Evolutionary conservation across 1,140 invertebrate genomes (phyloP).

Genomic region (Sarcophaga peregrina): DNA sequence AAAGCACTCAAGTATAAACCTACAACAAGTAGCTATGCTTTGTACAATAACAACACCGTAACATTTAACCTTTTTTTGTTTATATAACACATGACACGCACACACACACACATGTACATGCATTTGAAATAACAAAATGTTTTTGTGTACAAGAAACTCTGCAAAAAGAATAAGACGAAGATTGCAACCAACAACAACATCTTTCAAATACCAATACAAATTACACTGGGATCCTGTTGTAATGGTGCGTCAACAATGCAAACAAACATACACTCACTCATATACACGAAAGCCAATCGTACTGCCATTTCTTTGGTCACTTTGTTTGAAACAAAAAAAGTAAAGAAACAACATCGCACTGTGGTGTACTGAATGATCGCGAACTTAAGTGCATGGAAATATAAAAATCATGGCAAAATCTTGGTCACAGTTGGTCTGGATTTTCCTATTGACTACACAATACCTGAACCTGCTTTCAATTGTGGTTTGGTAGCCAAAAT

Average conservation of each 20-base stretch:
- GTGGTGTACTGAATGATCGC: no score
- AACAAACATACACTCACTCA: background rate
- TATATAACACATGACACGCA: slow-evolving; percentile 6
- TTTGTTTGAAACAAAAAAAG: background rate
- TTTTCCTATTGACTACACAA: no score
- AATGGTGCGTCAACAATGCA: slow-evolving; percentile 24
- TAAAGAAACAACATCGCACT: no score
- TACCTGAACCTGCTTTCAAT: no score
- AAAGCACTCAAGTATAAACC: background rate
- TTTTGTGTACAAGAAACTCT: background rate
- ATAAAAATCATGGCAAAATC: no score
- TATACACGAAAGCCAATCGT: background rate
- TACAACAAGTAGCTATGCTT: slow-evolving; percentile 8
- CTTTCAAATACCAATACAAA: slow-evolving; percentile 38
- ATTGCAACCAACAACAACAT: slow-evolving; percentile 13
- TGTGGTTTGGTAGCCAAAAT: no score
- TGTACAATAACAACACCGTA: background rate
- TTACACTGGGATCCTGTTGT: slow-evolving; percentile 22
- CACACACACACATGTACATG: background rate
- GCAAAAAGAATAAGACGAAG: background rate
- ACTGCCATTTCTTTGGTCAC: background rate
- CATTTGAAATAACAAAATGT: background rate
- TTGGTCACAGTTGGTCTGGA: no score
- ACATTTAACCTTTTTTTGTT: slow-evolving; percentile 28
- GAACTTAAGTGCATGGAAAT: no score